A percentile compares a stretch with the other conserved stretches of the same genome.
These are phyloP conservation scores for Trematomus loennbergii DNA, from an alignment of 2,113 vertebrate genomes.

Conservation along the genomic window DNA sequence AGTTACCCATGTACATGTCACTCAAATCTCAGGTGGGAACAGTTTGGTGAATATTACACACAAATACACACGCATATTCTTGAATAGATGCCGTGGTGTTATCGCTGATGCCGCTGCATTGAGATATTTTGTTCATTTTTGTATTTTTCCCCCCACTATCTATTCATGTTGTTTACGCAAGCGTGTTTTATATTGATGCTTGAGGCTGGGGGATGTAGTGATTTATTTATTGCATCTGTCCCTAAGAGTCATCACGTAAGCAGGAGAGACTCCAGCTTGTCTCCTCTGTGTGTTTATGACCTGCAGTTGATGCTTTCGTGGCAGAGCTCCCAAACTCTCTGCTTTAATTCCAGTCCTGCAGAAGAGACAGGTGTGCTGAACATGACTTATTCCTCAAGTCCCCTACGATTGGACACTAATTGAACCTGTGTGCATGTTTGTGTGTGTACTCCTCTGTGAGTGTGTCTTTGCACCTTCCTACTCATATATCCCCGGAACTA, in stretches of 20 bases:
- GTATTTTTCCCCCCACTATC: constrained; percentile 16
- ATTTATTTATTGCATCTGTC: constrained; percentile 70
- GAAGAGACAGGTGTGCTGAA: constrained; percentile 63
- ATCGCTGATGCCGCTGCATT: constrained; percentile 15
- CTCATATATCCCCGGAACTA: constrained; percentile 53
- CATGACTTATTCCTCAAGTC: constrained; percentile 68
- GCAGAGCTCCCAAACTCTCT: constrained; percentile 52
- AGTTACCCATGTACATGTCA: constrained; percentile 75
- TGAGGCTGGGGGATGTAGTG: constrained; percentile 3
- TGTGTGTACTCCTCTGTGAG: constrained; percentile 4
- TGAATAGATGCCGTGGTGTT: constrained; percentile 18
- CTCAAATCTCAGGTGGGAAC: constrained; percentile 65
- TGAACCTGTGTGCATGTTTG: constrained; percentile 53
- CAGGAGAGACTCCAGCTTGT: constrained; percentile 51
- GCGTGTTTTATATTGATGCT: constrained; percentile 37
- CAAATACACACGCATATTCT: constrained; percentile 17
- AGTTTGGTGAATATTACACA: constrained; percentile 29
- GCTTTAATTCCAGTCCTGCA: constrained; percentile 63
- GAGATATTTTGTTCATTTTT: constrained; percentile 27
- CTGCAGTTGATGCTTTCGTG: constrained; percentile 51
- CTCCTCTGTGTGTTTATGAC: constrained; percentile 68
- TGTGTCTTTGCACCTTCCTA: constrained; percentile 2
- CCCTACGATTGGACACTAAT: constrained; percentile 57
- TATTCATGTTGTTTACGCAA: constrained; percentile 25
- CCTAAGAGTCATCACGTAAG: constrained; percentile 46